phyloP scores from a whole-genome alignment of 2,888 invertebrate genomes.

The Lordiphosa fenestrarum region DNA sequence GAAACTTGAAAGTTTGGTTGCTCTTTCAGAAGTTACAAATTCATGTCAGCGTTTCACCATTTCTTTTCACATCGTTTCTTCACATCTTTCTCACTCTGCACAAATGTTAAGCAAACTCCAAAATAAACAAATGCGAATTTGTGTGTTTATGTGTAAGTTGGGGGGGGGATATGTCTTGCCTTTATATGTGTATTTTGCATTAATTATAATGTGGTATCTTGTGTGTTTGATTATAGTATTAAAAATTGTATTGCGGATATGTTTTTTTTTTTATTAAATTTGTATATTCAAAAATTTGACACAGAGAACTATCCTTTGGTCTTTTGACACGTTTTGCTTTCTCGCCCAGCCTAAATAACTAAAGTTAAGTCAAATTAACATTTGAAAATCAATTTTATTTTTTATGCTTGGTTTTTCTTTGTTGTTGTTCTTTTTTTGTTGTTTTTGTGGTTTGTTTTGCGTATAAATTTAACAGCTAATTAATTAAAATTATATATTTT shows the following conservation, averaged over 20 bases:
- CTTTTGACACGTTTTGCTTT: slow-evolving; percentile 24
- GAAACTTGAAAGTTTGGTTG: too few relatives aligned
- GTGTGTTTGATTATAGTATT: slow-evolving; percentile 44
- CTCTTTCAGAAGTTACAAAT: too few relatives aligned
- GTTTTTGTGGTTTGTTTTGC: slow-evolving; percentile 55
- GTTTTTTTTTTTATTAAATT: slow-evolving; percentile 38
- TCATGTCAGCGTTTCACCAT: too few relatives aligned
- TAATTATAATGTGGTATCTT: slow-evolving; percentile 39
- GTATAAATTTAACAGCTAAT: slow-evolving; percentile 74
- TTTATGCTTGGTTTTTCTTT: slow-evolving; percentile 40
- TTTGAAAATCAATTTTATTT: slow-evolving; percentile 69
- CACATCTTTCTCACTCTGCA: too few relatives aligned
- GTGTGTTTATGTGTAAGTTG: slow-evolving; percentile 16
- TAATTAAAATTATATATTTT: slow-evolving; percentile 63
- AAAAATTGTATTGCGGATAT: slow-evolving; percentile 40
- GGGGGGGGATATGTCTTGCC: slow-evolving; percentile 53
- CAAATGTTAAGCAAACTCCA: too few relatives aligned
- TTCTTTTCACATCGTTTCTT: too few relatives aligned
- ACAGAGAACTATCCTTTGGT: slow-evolving; percentile 42
- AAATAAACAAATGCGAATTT: not conserved
- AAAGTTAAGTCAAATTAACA: slow-evolving; percentile 63
- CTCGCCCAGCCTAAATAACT: slow-evolving; percentile 60
- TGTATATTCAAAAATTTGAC: slow-evolving; percentile 64
- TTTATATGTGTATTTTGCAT: slow-evolving; percentile 57
- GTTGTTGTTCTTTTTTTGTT: slow-evolving; percentile 42